Conservation (phyloP, 2,113 vertebrate species). For the Cathartes aura region DNA sequence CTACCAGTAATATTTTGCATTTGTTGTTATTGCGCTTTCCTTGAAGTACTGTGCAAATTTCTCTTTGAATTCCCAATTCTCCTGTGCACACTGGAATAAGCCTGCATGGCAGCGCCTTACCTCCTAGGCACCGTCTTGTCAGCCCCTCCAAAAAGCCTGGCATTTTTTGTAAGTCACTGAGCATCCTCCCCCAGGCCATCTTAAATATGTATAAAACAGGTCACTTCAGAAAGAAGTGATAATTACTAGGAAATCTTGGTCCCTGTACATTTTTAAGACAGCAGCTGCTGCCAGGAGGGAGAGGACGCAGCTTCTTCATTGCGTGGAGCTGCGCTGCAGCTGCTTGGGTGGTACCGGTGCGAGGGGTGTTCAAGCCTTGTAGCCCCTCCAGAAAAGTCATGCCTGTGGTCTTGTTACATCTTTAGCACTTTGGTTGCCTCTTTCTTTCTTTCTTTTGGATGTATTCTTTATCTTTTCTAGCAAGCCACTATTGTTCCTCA, state of each 20-base stretch:
- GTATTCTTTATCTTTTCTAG: neutral
- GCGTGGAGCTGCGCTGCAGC: rapidly evolving
- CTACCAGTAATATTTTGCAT: neutral
- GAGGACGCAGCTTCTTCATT: neutral
- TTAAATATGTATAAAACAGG: neutral
- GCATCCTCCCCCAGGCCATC: neutral
- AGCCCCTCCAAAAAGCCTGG: neutral
- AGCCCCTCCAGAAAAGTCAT: neutral
- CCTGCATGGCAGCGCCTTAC: neutral
- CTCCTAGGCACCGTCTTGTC: neutral
- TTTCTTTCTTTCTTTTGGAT: neutral
- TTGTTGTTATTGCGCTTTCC: neutral
- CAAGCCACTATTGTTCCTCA: neutral
- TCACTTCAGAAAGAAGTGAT: neutral
- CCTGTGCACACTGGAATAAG: neutral
- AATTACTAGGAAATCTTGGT: neutral
- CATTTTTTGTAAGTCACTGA: neutral
- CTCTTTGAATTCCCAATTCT: neutral
- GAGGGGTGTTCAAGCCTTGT: neutral
- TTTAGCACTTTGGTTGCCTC: neutral
- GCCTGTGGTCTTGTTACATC: neutral
- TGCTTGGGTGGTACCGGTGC: neutral
- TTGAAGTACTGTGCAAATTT: neutral
- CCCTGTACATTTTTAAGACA: neutral
- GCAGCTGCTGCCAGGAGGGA: neutral